Base-by-base conservation (phyloP, 2,888 invertebrate genomes). In the Synergus itoensis region DNA sequence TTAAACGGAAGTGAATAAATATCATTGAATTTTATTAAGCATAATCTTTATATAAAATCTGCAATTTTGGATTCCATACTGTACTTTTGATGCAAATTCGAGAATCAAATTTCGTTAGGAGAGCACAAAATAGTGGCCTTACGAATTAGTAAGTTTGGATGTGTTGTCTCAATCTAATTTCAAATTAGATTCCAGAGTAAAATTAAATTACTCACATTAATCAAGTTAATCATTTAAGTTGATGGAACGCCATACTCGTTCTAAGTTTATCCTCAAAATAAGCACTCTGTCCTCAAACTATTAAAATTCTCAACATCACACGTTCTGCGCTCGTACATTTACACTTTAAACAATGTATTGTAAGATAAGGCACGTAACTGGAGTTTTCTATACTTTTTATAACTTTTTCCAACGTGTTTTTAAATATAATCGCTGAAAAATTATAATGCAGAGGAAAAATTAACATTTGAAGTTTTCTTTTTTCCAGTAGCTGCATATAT, bases 131-230 rank as follows among this genome's bases (percentile, higher is more conserved):
- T 28, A 48, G 28, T 48, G 48, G 9, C 48, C 21, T 48, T 69
- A 36, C 28, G 21, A 28, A 48, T 69, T 69, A 48, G 16, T 0
- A 69, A 69, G 16, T 69, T 69, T 21, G 16, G 21, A 16, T 48
- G 21, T 28, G 14, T 45, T 69, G 16, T 69, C 28, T 69, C 9
- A 28, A 28, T 45, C 48, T 16, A 28, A 21, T 69, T 69, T 16
- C 69, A 48, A 69, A 69, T 69, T 45, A 69, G 48, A 69, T 69
- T 69, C n/a, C 69, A 48, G 45, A 5, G 21, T 7, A 14, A 36
- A 69, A 69, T 69, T 48, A 14, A 69, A 69, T 69, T 48, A 48
- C 45, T 1, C 8, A 7, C 48, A 69, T 45, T 69, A 69, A 69
- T 69, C 16, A 28, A 69, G 48, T 69, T 69, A 69, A 69, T 69